A percentile compares a stretch with the other conserved stretches of the same genome.
Evolutionary conservation across 2,888 invertebrate genomes (phyloP).

Genomic region (Andrena trimmerana): DNA sequence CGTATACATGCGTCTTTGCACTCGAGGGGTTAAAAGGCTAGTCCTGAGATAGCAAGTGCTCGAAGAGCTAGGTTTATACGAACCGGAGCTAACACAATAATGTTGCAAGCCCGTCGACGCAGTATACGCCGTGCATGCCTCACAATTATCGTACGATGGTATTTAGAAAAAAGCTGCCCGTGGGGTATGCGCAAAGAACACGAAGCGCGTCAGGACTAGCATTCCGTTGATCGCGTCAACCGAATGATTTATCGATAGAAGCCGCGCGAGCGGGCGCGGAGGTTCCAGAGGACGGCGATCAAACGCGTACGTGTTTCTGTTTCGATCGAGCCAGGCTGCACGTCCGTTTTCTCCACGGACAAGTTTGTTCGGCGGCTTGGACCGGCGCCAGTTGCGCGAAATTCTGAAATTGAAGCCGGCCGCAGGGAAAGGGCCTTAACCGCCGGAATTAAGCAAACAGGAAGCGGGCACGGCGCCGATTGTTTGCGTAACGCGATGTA

Average conservation of each 20-base stretch:
- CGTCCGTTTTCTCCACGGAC: constrained; percentile 31
- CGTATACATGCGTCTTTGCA: too few species aligned
- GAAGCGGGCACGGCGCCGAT: constrained; percentile 37
- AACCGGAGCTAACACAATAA: neutral
- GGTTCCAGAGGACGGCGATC: constrained; percentile 11
- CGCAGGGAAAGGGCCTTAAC: constrained; percentile 8
- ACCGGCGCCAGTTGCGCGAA: constrained; percentile 48
- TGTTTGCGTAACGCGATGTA: constrained; percentile 30
- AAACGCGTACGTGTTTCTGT: constrained; percentile 29
- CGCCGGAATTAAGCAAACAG: constrained; percentile 56
- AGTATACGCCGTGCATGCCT: neutral
- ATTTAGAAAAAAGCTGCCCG: neutral
- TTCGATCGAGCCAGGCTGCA: constrained; percentile 28
- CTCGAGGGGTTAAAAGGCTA: too few species aligned
- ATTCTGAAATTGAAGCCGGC: constrained; percentile 29
- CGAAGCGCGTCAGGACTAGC: constrained; percentile 14
- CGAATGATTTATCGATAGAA: constrained; percentile 39
- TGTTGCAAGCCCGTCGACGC: neutral
- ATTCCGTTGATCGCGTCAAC: neutral
- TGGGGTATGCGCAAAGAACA: neutral
- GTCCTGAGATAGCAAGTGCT: too few species aligned
- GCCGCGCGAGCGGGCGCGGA: constrained; percentile 4
- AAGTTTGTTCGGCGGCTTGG: constrained; percentile 37
- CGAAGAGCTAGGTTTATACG: too few species aligned
- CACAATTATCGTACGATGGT: constrained; percentile 6